A percentile compares a stretch with the other conserved stretches of the same genome.
These are phyloP conservation scores for Salvelinus fontinalis DNA, from an alignment of 2,113 vertebrate species.

Conservation along the genomic window DNA sequence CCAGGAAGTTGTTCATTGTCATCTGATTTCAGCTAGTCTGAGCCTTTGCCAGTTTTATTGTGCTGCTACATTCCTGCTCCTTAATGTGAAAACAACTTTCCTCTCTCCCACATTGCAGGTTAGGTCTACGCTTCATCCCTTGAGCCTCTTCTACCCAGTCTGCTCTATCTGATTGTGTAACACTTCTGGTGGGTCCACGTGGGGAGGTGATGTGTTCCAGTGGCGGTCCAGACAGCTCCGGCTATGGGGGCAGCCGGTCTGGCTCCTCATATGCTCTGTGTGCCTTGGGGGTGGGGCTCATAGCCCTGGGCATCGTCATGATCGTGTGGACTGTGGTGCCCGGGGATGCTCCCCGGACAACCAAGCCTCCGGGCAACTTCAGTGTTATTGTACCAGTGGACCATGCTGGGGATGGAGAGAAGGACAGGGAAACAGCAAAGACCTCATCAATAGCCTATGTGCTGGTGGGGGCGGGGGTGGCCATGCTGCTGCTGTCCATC, in stretches of 20 bases:
- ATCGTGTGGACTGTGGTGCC: slow-evolving; percentile 94
- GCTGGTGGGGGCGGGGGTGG: slow-evolving; percentile 80
- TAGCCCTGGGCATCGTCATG: slow-evolving; percentile 92
- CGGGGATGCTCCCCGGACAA: not conserved
- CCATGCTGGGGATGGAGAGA: not conserved
- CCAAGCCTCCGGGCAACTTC: slow-evolving; percentile 57
- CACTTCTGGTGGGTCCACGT: not conserved
- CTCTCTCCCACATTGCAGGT: not conserved
- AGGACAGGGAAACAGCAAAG: slow-evolving; percentile 65
- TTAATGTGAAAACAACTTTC: not conserved
- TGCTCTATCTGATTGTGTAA: not conserved
- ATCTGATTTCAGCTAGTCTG: not conserved
- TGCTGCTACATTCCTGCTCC: not conserved
- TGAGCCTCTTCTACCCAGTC: not conserved
- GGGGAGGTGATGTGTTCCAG: slow-evolving; percentile 68
- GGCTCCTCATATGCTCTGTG: slow-evolving; percentile 92
- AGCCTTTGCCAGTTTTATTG: not conserved
- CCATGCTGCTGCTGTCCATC: slow-evolving; percentile 85
- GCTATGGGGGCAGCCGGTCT: slow-evolving; percentile 56
- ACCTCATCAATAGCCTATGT: slow-evolving; percentile 90
- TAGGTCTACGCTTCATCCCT: not conserved
- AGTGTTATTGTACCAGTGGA: slow-evolving; percentile 2
- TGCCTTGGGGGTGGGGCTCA: slow-evolving; percentile 89
- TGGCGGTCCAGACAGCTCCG: slow-evolving; percentile 49
- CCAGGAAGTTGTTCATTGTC: slow-evolving; percentile 12